Conservation (phyloP, 2,113 vertebrate species). For the Melanerpes aurifrons region DNA sequence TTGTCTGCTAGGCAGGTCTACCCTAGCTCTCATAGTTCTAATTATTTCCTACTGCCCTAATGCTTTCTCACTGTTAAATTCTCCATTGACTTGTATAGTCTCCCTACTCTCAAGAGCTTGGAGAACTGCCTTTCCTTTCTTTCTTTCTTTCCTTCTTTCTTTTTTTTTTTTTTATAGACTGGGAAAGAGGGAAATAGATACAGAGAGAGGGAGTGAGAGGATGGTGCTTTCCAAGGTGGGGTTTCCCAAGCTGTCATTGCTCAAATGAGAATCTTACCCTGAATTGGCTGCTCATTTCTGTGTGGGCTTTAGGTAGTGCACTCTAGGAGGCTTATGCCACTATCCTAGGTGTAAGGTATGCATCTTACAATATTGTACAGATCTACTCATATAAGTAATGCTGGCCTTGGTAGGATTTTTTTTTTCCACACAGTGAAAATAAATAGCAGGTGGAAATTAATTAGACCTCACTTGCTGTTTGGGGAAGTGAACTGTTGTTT, state of each 20-base stretch:
- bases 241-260: conserved; percentile 37
- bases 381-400: not conserved
- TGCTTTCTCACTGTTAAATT: conserved; percentile 71
- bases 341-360: not conserved
- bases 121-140: not conserved
- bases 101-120: conserved; percentile 62
- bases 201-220: not conserved
- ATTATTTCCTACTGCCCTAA: conserved; percentile 75
- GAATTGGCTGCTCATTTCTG: conserved; percentile 56
- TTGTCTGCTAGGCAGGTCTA: conserved; percentile 72
- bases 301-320: conserved; percentile 2
- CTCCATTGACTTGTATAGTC: conserved; percentile 64
- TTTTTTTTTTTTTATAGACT: not conserved
- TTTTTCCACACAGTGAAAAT: conserved; percentile 9
- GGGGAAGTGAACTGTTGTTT: conserved; percentile 58
- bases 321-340: conserved; percentile 2
- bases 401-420: not conserved
- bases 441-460: conserved; percentile 38
- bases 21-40: conserved; percentile 67
- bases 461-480: conserved; percentile 30
- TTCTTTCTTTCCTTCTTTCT: too few relatives aligned
- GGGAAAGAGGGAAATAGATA: not conserved
- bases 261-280: conserved; percentile 28
- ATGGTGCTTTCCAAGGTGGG: conserved; percentile 35
- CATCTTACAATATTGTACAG: not conserved